phyloP scores from a whole-genome alignment of 2,888 invertebrate genomes.

The Aphidoletes aphidimyza region DNA sequence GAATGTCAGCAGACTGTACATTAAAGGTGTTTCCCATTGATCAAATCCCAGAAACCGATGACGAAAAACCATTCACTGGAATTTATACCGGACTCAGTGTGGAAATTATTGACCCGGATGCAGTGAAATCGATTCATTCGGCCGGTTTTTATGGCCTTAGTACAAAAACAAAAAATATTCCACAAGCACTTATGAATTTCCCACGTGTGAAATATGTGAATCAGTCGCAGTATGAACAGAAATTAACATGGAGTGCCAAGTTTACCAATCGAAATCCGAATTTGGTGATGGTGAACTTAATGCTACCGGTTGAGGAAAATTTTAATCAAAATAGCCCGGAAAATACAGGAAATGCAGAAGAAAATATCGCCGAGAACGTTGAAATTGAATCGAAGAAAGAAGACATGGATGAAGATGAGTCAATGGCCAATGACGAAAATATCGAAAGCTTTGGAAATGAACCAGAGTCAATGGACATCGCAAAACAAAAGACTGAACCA shows the following conservation, averaged over 20 bases:
- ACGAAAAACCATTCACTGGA: conserved; percentile 70
- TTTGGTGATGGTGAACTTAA: background rate
- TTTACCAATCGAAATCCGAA: conserved; percentile 58
- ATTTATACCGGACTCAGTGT: conserved; percentile 76
- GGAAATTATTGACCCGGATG: conserved; percentile 70
- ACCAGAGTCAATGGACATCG: background rate
- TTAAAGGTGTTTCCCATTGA: conserved; percentile 64
- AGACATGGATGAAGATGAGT: conserved; percentile 58
- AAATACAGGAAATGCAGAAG: background rate
- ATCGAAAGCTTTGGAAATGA: conserved; percentile 57
- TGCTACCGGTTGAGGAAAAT: background rate
- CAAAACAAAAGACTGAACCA: background rate
- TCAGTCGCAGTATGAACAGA: conserved; percentile 71
- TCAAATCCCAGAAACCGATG: conserved; percentile 66
- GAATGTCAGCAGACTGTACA: background rate
- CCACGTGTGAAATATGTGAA: conserved; percentile 68
- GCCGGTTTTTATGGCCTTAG: conserved; percentile 85
- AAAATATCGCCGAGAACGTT: background rate
- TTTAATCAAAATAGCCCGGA: no score
- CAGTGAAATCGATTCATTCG: conserved; percentile 73
- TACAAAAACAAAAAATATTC: conserved; percentile 71
- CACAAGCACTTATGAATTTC: conserved; percentile 64
- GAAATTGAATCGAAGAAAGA: background rate
- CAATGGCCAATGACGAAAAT: conserved; percentile 59
- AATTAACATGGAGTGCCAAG: conserved; percentile 70